Evolutionary conservation across 2,113 vertebrate genomes (phyloP).

Genomic region (Petrocephalus zakoni): DNA sequence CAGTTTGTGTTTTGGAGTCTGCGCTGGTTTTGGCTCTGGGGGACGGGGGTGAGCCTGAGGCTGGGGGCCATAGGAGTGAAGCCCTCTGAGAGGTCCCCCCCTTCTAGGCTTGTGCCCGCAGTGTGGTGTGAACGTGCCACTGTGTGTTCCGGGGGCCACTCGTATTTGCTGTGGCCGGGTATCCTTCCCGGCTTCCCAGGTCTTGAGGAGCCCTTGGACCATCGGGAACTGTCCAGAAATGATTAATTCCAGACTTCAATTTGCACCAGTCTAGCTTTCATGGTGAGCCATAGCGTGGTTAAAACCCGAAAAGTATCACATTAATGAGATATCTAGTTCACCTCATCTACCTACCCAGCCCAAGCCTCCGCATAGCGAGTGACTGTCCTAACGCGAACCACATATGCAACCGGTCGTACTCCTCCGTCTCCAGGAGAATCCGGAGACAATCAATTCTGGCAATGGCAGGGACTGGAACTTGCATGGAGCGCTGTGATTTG

Average conservation of each 20-base stretch:
- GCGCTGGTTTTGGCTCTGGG: neutral
- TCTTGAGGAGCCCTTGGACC: slow-evolving; percentile 31
- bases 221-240: slow-evolving; percentile 21
- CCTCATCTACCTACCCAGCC: neutral
- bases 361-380: neutral
- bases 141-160: slow-evolving; percentile 43
- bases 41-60: neutral
- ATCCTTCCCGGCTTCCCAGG: slow-evolving; percentile 34
- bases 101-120: neutral
- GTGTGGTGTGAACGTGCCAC: slow-evolving; percentile 28
- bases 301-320: neutral
- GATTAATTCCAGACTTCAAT: slow-evolving; percentile 11
- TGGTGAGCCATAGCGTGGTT: no score
- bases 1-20: neutral
- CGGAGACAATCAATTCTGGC: neutral
- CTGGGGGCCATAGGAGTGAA: neutral
- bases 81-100: no score
- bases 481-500: neutral
- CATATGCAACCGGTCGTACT: neutral
- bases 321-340: neutral
- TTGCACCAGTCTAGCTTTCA: neutral
- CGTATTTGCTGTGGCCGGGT: slow-evolving; percentile 45
- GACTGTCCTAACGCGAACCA: neutral
- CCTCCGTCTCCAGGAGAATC: neutral
- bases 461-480: neutral